phyloP scores from a whole-genome alignment of 2,888 invertebrate species.

The Eupithecia vulgata region DNA sequence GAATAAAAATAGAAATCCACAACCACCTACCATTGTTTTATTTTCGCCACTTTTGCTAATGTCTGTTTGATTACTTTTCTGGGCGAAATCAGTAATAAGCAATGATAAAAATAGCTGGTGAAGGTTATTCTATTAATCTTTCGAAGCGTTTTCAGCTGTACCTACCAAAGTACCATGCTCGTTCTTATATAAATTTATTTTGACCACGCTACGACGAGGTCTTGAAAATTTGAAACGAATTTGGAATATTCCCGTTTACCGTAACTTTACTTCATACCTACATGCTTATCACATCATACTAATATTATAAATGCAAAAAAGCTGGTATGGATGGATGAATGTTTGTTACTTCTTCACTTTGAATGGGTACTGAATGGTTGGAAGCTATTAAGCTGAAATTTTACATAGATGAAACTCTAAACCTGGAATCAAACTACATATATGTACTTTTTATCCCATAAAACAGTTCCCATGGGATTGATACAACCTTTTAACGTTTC shows the following conservation, averaged over 20 bases:
- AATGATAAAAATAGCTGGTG: not conserved
- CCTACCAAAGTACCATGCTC: not conserved
- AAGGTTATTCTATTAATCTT: not conserved
- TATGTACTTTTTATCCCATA: no score
- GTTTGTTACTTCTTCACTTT: no score
- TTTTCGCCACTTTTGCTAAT: constrained; percentile 29
- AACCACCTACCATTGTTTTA: not conserved
- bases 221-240: not conserved
- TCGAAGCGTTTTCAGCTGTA: not conserved
- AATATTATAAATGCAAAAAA: no score
- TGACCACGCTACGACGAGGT: not conserved
- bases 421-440: no score
- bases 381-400: no score
- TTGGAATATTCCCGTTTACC: not conserved
- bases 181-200: not conserved
- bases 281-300: no score
- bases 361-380: no score
- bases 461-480: no score
- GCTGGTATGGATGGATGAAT: no score
- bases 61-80: constrained; percentile 42
- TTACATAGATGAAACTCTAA: no score
- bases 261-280: not conserved
- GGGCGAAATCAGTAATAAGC: not conserved
- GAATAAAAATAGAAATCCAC: no score
- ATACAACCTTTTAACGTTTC: no score